Base-by-base conservation (phyloP, 2,113 vertebrate genomes). In the Apistogramma diplotaenia region DNA sequence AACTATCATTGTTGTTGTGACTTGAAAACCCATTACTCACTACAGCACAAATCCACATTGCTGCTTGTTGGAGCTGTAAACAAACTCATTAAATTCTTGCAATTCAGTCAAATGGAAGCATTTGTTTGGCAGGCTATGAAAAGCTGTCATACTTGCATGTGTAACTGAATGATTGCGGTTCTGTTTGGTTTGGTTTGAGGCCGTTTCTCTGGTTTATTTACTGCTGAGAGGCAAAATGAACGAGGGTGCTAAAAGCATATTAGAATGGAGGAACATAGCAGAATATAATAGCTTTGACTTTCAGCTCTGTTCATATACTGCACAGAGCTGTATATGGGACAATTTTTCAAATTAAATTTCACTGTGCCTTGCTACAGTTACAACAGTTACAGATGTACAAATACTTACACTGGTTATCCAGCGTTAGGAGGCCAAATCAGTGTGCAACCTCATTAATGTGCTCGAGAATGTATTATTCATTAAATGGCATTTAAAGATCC, bases 1-100 rank as follows among this genome's bases (percentile, higher is more conserved):
- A 83, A 51, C 49, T 61, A 53, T 62, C 9, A 9, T 18, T 33
- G 23, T 55, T 80, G 40, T 79, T 57, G 58, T 75, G 60, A 77
- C 62, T 79, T 81, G 46, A 84, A 73, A 43, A 74, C 46, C 23
- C 49, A 82, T 65, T 59, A 72, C 54, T 83, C 75, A 89, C 85
- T 62, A 84, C 84, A 78, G 53, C 55, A 37, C 13, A 35, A 59
- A 77, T 40, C 70, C 53, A 57, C 46, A 46, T 6, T 70, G 35
- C 54, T 77, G 65, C 81, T 82, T 51, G 23, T 43, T 37, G 33
- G 67, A 84, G 58, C 33, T 72, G 19, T 51, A 78, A 81, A 80
- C 76, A 65, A 83, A 83, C 74, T 18, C n/a, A 53, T 78, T 57
- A 53, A 74, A 74, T 23, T 40, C 59, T 55, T 15, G 55, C 7